These are phyloP conservation scores for Cecidostiba fungosa DNA, from an alignment of 2,888 invertebrate species.

Conservation along the genomic window DNA sequence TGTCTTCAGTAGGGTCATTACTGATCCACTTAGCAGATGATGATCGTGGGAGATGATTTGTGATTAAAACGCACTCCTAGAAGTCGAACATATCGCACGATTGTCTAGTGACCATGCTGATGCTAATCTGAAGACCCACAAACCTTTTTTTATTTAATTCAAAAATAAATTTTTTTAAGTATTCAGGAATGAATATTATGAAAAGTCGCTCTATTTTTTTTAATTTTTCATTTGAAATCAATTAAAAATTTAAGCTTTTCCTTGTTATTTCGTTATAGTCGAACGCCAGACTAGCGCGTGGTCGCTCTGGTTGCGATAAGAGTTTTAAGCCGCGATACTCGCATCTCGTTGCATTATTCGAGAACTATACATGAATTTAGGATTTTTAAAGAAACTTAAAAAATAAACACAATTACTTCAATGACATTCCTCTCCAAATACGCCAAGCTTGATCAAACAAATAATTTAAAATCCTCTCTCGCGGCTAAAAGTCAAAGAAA, in stretches of 20 bases:
- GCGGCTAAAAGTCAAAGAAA: not conserved
- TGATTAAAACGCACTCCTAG: conserved; percentile 76
- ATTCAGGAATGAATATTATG: not conserved
- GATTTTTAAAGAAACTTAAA: too few relatives aligned
- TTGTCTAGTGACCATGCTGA: conserved; percentile 72
- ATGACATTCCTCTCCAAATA: not conserved
- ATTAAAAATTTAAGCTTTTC: not conserved
- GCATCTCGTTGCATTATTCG: too few relatives aligned
- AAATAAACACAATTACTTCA: too few relatives aligned
- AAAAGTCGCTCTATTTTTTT: not conserved
- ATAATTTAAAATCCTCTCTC: not conserved
- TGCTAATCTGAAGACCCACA: conserved; percentile 72
- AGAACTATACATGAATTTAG: too few relatives aligned
- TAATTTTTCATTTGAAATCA: not conserved
- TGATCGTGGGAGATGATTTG: conserved; percentile 74
- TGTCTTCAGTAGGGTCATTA: conserved; percentile 77
- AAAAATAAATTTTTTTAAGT: not conserved
- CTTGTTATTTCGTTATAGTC: too few relatives aligned
- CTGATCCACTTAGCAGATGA: conserved; percentile 78
- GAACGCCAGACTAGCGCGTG: too few relatives aligned
- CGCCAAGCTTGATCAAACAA: not conserved
- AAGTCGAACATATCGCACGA: conserved; percentile 73
- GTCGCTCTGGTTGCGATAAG: too few relatives aligned
- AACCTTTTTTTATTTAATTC: not conserved
- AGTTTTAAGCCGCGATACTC: too few relatives aligned